Conservation (phyloP, 2,113 vertebrate species). For the Camelus dromedarius region DNA sequence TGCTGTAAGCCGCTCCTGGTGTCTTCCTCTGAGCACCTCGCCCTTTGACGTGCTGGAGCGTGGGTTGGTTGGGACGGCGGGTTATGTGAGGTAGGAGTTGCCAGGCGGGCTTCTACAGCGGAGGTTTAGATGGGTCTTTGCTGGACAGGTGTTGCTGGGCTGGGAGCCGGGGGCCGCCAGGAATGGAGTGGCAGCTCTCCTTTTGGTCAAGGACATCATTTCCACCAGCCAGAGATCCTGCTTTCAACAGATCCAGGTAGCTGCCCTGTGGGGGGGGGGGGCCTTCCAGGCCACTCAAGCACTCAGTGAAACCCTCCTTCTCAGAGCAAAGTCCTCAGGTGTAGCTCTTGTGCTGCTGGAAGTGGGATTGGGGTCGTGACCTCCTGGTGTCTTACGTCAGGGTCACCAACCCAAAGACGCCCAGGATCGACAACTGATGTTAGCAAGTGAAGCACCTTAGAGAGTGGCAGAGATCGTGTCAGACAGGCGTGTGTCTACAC, state of each 20-base stretch:
- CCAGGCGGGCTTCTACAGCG: too few species aligned
- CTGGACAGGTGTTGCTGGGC: background rate
- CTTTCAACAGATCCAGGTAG: background rate
- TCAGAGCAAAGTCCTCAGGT: background rate
- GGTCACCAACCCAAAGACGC: background rate
- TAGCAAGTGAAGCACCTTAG: background rate
- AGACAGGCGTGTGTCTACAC: accelerated
- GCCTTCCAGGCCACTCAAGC: accelerated
- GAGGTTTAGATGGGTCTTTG: background rate
- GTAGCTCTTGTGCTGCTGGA: background rate
- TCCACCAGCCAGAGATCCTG: background rate
- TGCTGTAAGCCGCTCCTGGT: accelerated
- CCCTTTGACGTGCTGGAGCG: too few species aligned
- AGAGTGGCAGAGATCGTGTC: background rate
- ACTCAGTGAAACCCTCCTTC: background rate
- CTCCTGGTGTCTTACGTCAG: background rate
- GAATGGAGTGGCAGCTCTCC: background rate
- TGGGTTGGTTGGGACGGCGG: accelerated
- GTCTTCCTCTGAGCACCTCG: background rate
- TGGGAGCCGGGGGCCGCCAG: background rate
- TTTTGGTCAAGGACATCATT: background rate
- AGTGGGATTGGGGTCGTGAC: background rate
- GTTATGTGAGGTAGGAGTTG: background rate
- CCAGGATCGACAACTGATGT: too few species aligned
- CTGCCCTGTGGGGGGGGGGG: accelerated